Base-by-base conservation (phyloP, 1,140 invertebrate species). In the Achroia grisella region DNA sequence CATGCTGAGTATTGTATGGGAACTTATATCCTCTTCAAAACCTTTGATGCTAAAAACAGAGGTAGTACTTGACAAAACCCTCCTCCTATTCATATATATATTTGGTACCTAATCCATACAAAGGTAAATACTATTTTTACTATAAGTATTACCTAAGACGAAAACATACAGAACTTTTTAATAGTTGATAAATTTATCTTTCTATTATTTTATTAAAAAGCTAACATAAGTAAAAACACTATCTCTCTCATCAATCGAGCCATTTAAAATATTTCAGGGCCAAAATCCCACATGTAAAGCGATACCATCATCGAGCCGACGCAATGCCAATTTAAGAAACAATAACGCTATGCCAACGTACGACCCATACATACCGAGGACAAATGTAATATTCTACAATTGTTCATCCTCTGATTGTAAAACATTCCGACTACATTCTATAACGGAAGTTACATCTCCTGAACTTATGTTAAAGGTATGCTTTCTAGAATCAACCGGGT, bases 341-440 rank as follows among this genome's bases (percentile, higher is more conserved):
- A 32, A 23, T 23, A 6, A 44, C 31, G 52, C 63, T 0, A 11
- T 55, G 23, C 75, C 73, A 4, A 61, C 51, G 15, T 49, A 78
- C 32, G 67, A 79, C 40, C 71, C 73, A 1, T 76, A 71, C 39
- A 60, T 79, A 32, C 72, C 78, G 5, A 71, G 56, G 12, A 27
- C 45, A 9, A 56, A 65, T 40, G 11, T 51, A 10, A 13, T 59
- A 14, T 63, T 78, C 43, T 79, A 68, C 41, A 62, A 70, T 23
- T 82, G 78, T 30, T 52, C 65, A 0, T 40, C 29, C 1, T 9
- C 42, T 10, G 44, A 60, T 44, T 80, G 76, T 32, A 44, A 62
- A 36, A 14, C 37, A 11, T 10, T 71, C 8, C 49, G 32, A 53
- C 29, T 75, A n/a, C 13, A 51, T 14, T 76, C 78, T 4, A 52